These are phyloP conservation scores for Corythornis madagascariensis DNA, from an alignment of 2,113 vertebrate genomes.

Conservation along the genomic window DNA sequence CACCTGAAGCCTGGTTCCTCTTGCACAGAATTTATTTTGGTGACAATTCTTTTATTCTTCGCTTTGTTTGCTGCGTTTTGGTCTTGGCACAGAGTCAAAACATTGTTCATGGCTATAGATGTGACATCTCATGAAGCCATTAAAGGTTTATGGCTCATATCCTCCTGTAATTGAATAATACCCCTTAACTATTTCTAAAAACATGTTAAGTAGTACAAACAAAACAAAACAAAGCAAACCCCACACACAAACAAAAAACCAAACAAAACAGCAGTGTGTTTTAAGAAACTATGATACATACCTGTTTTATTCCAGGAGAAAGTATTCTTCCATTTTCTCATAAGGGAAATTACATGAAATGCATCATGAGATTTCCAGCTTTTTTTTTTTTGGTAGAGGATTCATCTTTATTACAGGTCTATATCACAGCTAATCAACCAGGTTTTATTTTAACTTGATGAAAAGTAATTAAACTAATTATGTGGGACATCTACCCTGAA, in stretches of 20 bases:
- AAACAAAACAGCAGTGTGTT: too few relatives aligned
- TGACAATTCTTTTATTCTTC: neutral
- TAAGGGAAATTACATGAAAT: neutral
- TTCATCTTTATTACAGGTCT: neutral
- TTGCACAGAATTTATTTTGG: neutral
- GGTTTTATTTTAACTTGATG: neutral
- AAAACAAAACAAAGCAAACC: neutral
- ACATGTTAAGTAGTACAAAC: neutral
- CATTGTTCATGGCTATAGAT: neutral
- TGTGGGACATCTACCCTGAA: neutral
- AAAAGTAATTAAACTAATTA: neutral
- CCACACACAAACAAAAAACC: too few relatives aligned
- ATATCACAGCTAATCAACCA: neutral
- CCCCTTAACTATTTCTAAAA: neutral
- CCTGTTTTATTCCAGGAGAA: neutral
- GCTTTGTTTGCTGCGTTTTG: neutral
- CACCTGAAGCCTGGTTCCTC: neutral
- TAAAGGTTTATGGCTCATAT: neutral
- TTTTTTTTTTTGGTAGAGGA: neutral
- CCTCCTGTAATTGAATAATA: neutral
- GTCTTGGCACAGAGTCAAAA: neutral
- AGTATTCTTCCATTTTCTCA: neutral
- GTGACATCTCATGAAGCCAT: neutral
- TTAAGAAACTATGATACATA: neutral
- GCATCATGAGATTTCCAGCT: neutral